Evolutionary conservation across 2,113 vertebrate species (phyloP).

Genomic region (Centrocercus urophasianus): DNA sequence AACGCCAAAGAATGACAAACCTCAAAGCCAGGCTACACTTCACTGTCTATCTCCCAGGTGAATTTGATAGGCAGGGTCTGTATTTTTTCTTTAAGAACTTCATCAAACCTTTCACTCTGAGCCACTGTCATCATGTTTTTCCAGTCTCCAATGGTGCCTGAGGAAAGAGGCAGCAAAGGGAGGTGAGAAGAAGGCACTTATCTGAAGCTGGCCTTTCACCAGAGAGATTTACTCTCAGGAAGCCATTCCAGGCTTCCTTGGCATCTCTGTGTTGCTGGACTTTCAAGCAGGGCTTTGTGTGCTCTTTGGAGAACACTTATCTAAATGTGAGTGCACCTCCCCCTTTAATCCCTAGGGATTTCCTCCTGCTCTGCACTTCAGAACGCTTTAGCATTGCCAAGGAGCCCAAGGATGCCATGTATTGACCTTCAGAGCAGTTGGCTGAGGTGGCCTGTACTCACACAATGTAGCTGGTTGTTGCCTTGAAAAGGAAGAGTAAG

Average conservation of each 20-base stretch:
- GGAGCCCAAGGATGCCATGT: no score
- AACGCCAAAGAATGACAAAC: neutral
- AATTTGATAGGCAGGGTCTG: slow-evolving; percentile 57
- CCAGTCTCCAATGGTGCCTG: slow-evolving; percentile 69
- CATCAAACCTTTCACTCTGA: slow-evolving; percentile 67
- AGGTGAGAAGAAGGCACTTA: neutral
- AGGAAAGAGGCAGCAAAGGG: neutral
- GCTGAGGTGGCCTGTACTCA: neutral
- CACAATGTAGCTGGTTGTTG: neutral
- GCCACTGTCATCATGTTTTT: slow-evolving; percentile 64
- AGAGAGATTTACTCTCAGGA: neutral
- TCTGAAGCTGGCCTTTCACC: neutral
- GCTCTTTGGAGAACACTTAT: neutral
- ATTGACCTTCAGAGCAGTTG: neutral
- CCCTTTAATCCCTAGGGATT: neutral
- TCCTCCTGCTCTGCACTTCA: neutral
- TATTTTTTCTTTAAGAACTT: slow-evolving; percentile 32
- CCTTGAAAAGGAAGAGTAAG: neutral
- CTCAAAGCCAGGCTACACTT: neutral
- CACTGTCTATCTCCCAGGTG: slow-evolving; percentile 53
- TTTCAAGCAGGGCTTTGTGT: rapidly evolving
- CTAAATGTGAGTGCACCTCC: neutral
- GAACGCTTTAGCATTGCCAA: no score
- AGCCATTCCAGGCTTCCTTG: neutral
- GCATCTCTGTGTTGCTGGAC: neutral